Evolutionary conservation across 2,888 invertebrate species (phyloP), one percentile per base, ranked within the genome.

Genomic region (Lepas anatifera): DNA sequence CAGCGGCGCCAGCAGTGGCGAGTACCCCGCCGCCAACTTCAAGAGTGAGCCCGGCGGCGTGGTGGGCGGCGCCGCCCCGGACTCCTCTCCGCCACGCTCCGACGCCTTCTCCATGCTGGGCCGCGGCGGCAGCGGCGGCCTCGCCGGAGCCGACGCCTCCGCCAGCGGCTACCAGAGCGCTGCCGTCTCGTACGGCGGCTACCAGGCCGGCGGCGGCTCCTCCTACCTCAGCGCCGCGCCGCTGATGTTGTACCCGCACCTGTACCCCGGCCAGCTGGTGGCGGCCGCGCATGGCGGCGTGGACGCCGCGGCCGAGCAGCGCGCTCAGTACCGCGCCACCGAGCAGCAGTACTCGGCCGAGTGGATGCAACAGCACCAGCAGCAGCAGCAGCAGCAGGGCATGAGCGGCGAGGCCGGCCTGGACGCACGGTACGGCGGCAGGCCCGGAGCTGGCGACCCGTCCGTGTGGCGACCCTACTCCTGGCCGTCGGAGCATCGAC

Each of bases 251-350:
- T 73, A 73, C 67, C 72, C 73, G 4, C 73, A 73, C 68, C 67
- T 73, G 67, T 73, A 73, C 68, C 71, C 71, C 16, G 72, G 72
- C 70, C 73, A 73, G 67, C 71, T 72, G 13, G 72, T 71, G 69
- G 58, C 71, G n/a, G 29, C 71, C 18, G 29, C 70, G 22, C 68
- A 70, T 18, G 71, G 71, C 22, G 71, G 70, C 13, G 69, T 70
- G 41, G 71, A 71, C 52, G 52, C 67, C 27, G 68, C 71, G n/a
- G 58, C 71, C 11, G 71, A 70, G 67, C 13, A 68, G 64, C 27
- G 68, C 27, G 69, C 64, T 18, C 67, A 70, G 32, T 52, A 70
- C 25, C 70, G 69, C 25, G 52, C 50, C 39, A 70, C 67, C 22
- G 69, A 72, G 68, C 69, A 69, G 29, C 71, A 73, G 66, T 71